These are phyloP conservation scores for Halichondria panicea DNA, from an alignment of 37 sponge, comb jelly and placozoan species.

Conservation along the genomic window DNA sequence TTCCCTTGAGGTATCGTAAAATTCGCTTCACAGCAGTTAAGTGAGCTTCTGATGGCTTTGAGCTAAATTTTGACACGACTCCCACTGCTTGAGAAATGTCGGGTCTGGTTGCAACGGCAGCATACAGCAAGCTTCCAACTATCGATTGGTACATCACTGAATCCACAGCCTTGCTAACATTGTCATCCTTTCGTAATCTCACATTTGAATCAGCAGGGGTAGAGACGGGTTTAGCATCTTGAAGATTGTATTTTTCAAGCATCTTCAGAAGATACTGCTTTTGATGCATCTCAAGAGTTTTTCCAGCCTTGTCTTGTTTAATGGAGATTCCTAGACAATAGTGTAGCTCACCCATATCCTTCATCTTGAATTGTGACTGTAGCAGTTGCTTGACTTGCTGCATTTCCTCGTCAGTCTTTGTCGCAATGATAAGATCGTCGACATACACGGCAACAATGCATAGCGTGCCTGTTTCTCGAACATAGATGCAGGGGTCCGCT, in stretches of 20 bases:
- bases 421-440: slow-evolving; percentile 37
- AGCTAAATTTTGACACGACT: slow-evolving; percentile 35
- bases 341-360: slow-evolving; percentile 53
- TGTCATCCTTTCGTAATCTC: slow-evolving; percentile 42
- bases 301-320: slow-evolving; percentile 10
- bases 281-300: slow-evolving; percentile 41
- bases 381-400: slow-evolving; percentile 23
- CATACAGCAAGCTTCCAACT: slow-evolving; percentile 58
- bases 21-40: slow-evolving; percentile 49
- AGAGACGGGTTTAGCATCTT: slow-evolving; percentile 32
- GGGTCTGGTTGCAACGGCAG: slow-evolving; percentile 35
- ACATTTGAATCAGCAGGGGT: slow-evolving; percentile 30
- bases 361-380: slow-evolving; percentile 36
- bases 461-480: neutral
- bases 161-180: slow-evolving; percentile 42
- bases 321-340: slow-evolving; percentile 51
- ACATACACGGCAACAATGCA: slow-evolving; percentile 59
- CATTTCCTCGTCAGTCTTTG: slow-evolving; percentile 34
- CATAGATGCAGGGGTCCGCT: slow-evolving; percentile 51
- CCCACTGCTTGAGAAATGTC: slow-evolving; percentile 58
- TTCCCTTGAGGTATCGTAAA: slow-evolving; percentile 53
- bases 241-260: slow-evolving; percentile 25
- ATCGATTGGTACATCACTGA: slow-evolving; percentile 47
- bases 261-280: slow-evolving; percentile 35
- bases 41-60: slow-evolving; percentile 36